phyloP scores from a whole-genome alignment of 2,797 vertebrate species.

The Myotis myotis region DNA sequence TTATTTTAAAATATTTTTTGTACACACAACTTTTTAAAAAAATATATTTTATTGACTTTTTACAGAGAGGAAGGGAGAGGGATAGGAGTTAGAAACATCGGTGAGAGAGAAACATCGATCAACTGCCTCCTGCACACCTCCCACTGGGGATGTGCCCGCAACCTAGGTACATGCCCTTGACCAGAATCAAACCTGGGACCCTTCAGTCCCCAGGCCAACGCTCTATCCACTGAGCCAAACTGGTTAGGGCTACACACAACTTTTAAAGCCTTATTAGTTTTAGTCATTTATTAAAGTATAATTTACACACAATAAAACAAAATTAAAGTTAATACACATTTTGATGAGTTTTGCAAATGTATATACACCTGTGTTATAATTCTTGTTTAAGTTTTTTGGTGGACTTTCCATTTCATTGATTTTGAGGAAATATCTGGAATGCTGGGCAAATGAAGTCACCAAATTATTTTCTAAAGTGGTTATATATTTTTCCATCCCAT shows the following conservation, averaged over 20 bases:
- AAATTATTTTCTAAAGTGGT: not conserved
- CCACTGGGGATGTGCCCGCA: too few relatives aligned
- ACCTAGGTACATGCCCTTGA: too few relatives aligned
- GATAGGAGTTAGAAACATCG: too few relatives aligned
- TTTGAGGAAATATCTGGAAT: not conserved
- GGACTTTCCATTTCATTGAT: not conserved
- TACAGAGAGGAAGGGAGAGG: too few relatives aligned
- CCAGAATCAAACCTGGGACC: too few relatives aligned
- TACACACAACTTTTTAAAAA: not conserved
- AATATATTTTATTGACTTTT: too few relatives aligned
- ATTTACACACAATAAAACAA: not conserved
- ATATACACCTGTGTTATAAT: not conserved
- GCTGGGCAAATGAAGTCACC: not conserved
- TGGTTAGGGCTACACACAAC: not conserved
- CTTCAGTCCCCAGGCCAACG: too few relatives aligned
- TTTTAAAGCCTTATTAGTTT: not conserved
- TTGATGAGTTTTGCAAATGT: not conserved
- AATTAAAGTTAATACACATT: not conserved
- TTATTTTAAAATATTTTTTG: not conserved
- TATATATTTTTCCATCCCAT: not conserved
- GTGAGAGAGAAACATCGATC: too few relatives aligned
- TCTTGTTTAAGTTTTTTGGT: not conserved
- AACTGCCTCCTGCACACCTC: too few relatives aligned
- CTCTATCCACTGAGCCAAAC: too few relatives aligned
- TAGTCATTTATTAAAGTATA: constrained; percentile 1